Conservation (phyloP, 2,888 invertebrate genomes). For the Parelbella ahira region DNA sequence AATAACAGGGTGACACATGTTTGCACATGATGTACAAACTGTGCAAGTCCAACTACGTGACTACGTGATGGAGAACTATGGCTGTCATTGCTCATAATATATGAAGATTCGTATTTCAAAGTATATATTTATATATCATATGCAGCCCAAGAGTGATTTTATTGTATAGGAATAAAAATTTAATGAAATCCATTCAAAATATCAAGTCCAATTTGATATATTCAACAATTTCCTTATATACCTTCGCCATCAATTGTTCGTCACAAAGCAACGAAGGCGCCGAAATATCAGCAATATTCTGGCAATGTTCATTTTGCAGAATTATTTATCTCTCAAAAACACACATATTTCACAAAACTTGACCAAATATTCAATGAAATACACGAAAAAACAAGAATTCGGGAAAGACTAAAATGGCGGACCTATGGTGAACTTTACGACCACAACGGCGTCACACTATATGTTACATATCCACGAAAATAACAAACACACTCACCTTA, state of each 20-base stretch:
- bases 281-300: slow-evolving; percentile 8
- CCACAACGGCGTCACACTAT: slow-evolving; percentile 67
- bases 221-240: slow-evolving; percentile 11
- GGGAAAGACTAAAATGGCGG: slow-evolving; percentile 76
- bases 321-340: slow-evolving; percentile 9
- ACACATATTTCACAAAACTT: slow-evolving; percentile 20
- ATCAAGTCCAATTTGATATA: no score
- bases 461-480: slow-evolving; percentile 37
- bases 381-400: slow-evolving; percentile 71
- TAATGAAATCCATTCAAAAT: no score
- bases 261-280: not conserved
- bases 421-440: slow-evolving; percentile 62
- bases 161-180: no score
- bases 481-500: slow-evolving; percentile 66
- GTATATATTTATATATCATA: no score
- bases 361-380: slow-evolving; percentile 36
- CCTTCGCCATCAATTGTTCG: slow-evolving; percentile 12
- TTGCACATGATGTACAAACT: slow-evolving; percentile 4
- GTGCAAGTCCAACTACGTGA: slow-evolving; percentile 48
- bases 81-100: slow-evolving; percentile 27
- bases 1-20: slow-evolving; percentile 26
- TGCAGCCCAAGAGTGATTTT: no score
- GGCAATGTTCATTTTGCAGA: not conserved
- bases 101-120: no score
- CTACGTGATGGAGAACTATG: slow-evolving; percentile 38